These are phyloP conservation scores for Osmerus mordax DNA, from an alignment of 2,113 vertebrate species.

Conservation along the genomic window DNA sequence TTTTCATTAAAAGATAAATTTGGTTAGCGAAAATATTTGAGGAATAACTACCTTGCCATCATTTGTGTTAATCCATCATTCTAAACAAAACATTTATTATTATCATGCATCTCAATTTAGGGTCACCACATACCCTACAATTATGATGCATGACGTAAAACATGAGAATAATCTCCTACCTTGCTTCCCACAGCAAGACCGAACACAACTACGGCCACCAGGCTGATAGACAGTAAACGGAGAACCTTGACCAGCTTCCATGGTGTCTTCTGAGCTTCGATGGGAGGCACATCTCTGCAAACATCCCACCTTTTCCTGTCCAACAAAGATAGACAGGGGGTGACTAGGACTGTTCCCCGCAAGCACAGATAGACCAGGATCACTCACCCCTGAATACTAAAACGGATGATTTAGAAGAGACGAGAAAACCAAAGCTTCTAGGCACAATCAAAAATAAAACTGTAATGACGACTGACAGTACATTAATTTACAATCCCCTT, in stretches of 20 bases:
- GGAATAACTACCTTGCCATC: not conserved
- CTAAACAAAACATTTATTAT: too few species aligned
- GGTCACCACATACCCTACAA: too few species aligned
- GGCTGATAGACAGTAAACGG: conserved; percentile 25
- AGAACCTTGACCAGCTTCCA: conserved; percentile 57
- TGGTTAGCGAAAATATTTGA: not conserved
- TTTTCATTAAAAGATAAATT: too few species aligned
- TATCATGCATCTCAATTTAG: too few species aligned
- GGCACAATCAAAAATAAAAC: too few species aligned
- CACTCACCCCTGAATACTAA: too few species aligned
- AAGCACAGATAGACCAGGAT: not conserved
- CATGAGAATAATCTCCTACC: conserved; percentile 26
- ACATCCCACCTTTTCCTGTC: conserved; percentile 50
- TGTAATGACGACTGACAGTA: too few species aligned
- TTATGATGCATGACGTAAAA: not conserved
- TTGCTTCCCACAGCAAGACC: conserved; percentile 61
- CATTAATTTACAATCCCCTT: too few species aligned
- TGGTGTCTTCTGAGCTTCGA: conserved; percentile 55
- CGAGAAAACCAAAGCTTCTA: too few species aligned
- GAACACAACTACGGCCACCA: conserved; percentile 47
- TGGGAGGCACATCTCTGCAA: conserved; percentile 40
- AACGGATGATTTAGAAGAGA: too few species aligned
- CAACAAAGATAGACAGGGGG: conserved; percentile 21
- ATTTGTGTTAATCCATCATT: too few species aligned
- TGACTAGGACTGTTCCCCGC: not conserved